Base-by-base conservation (phyloP, 1,140 invertebrate genomes). In the Sycophaga agraensis region DNA sequence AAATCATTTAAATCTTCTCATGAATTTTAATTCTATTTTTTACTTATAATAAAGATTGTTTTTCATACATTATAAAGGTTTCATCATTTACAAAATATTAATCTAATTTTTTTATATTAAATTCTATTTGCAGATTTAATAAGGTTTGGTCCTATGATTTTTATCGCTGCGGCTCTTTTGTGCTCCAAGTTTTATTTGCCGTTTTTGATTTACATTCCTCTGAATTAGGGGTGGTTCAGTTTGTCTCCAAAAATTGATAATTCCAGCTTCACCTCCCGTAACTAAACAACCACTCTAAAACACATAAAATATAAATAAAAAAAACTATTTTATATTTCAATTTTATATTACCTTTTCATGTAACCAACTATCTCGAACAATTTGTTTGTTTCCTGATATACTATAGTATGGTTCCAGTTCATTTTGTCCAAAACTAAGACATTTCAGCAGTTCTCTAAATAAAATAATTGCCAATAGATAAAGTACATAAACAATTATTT, bases 261-360 rank as follows among this genome's bases (percentile, higher is more conserved):
- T 75, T 17, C 87, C 85, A 14, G 79, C 76, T 73, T 91, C 89
- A 1, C 89, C 89, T 19, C 85, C 84, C 6, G 88, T 90, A 51
- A 89, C 62, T 21, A 91, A 74, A 48, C 76, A 68, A 60, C 83
- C 81, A 61, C 72, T 81, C 86, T 88, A 70, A 64, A 46, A 28
- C 2, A 40, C 22, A 24, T 24, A 11, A 56, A 50, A 5, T n/a
- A 22, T 31, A 26, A 42, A 28, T 37, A 31, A 40, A 3, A 42
- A 19, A 5, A 42, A 5, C 1, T 5, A 9, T 42, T 5, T 19
- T 5, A 16, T 31, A 31, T 6, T 31, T 31, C 3, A 19, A 34
- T 46, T 11, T 24, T 35, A 31, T 58, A 53, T 64, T 73, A 88
- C 87, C 68, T 86, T 82, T 55, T 78, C 64, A 72, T 89, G 82